Conservation (phyloP, 2,797 vertebrate genomes). For the Acanthurus lineatus region DNA sequence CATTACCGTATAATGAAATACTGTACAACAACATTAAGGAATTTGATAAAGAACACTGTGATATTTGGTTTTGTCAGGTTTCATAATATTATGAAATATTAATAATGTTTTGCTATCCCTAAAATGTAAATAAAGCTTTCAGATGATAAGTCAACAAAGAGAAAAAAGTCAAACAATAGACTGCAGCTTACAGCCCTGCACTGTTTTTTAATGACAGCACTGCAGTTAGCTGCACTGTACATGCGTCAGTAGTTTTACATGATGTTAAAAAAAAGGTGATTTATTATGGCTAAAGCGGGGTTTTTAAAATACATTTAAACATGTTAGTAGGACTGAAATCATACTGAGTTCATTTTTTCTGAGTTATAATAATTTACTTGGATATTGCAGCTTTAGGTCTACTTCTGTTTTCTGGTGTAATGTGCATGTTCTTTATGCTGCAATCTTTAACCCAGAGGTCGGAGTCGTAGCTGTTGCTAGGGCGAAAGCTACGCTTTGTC, state of each 20-base stretch:
- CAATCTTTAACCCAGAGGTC: too few species aligned
- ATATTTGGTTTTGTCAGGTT: slow-evolving; percentile 31
- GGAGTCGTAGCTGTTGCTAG: too few species aligned
- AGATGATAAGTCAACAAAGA: slow-evolving; percentile 33
- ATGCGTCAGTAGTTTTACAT: neutral
- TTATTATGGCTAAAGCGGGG: too few species aligned
- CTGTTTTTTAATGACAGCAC: slow-evolving; percentile 27
- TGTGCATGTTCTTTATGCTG: too few species aligned
- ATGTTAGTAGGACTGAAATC: too few species aligned
- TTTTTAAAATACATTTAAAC: too few species aligned
- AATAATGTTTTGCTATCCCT: neutral
- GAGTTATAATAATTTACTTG: too few species aligned
- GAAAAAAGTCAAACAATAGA: slow-evolving; percentile 23
- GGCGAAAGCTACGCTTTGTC: too few species aligned
- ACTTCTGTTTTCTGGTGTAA: too few species aligned
- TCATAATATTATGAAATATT: neutral
- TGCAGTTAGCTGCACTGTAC: slow-evolving; percentile 12
- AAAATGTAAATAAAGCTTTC: slow-evolving; percentile 20
- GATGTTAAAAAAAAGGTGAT: too few species aligned
- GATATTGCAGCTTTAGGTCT: too few species aligned
- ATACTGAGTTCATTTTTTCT: too few species aligned
- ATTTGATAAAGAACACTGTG: neutral
- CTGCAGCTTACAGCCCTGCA: slow-evolving; percentile 4
- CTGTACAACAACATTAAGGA: neutral
- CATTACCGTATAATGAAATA: slow-evolving; percentile 30